Evolutionary conservation across 2,797 vertebrate species (phyloP).

Genomic region (Sebastes itinus): DNA sequence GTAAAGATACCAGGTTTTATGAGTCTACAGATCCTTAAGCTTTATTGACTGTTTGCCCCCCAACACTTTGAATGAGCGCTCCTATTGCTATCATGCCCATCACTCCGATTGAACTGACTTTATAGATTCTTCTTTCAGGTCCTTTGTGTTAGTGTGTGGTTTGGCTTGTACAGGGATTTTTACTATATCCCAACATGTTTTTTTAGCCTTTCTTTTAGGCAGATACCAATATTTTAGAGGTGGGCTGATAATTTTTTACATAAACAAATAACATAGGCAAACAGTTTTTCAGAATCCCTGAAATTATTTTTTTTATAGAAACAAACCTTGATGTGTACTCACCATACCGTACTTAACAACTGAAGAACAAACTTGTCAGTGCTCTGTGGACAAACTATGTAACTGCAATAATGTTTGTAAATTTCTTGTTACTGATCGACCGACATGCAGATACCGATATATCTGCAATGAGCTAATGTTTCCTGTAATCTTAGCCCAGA

Average conservation of each 20-base stretch:
- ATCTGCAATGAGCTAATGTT: neutral
- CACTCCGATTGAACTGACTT: neutral
- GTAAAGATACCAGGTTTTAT: neutral
- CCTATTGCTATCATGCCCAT: neutral
- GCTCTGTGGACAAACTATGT: no score
- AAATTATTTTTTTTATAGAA: neutral
- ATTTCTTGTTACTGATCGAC: neutral
- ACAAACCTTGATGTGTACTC: no score
- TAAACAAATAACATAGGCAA: neutral
- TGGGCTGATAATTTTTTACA: neutral
- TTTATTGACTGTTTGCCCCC: neutral
- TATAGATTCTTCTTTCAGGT: neutral
- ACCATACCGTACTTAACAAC: no score
- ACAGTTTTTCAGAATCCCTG: neutral
- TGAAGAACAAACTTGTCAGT: neutral
- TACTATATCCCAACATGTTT: neutral
- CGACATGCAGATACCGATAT: neutral
- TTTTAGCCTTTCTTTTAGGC: no score
- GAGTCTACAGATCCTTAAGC: neutral
- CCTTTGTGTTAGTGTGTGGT: neutral
- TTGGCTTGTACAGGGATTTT: neutral
- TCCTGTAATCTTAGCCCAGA: neutral
- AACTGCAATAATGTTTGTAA: no score
- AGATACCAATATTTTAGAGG: neutral
- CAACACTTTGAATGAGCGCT: neutral